phyloP scores from a whole-genome alignment of 2,797 vertebrate genomes.

The Parotocinclus haroldoi region DNA sequence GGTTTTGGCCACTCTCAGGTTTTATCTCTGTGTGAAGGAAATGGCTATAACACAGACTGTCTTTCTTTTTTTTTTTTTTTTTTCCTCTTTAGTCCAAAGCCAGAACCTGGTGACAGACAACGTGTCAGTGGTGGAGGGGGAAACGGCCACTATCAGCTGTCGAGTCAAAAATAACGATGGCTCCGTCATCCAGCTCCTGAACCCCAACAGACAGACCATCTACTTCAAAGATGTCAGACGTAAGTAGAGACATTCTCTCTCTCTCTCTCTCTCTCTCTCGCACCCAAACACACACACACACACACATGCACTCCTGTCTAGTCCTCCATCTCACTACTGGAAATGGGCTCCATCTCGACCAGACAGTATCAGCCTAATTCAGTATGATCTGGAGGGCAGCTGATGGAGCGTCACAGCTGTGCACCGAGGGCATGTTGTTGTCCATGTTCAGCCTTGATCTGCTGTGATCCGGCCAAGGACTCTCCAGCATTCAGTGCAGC shows the following conservation, averaged over 20 bases:
- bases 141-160: constrained; percentile 95
- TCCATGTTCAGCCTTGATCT: constrained; percentile 60
- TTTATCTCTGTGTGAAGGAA: constrained; percentile 43
- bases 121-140: constrained; percentile 92
- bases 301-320: constrained; percentile 1
- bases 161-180: constrained; percentile 87
- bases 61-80: not conserved
- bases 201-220: constrained; percentile 86
- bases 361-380: constrained; percentile 36
- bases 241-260: constrained; percentile 64
- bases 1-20: constrained; percentile 39
- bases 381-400: constrained; percentile 27
- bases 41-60: constrained; percentile 19
- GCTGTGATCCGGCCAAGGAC: constrained; percentile 58
- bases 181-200: constrained; percentile 88
- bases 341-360: constrained; percentile 15
- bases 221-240: constrained; percentile 85
- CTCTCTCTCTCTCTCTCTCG: not conserved
- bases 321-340: not conserved
- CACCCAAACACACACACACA: constrained; percentile 21
- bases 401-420: constrained; percentile 54
- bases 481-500: constrained; percentile 46
- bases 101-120: constrained; percentile 92
- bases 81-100: constrained; percentile 72
- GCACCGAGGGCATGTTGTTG: constrained; percentile 52